Evolutionary conservation across 2,113 vertebrate species (phyloP).

Genomic region (Hiodon alosoides): DNA sequence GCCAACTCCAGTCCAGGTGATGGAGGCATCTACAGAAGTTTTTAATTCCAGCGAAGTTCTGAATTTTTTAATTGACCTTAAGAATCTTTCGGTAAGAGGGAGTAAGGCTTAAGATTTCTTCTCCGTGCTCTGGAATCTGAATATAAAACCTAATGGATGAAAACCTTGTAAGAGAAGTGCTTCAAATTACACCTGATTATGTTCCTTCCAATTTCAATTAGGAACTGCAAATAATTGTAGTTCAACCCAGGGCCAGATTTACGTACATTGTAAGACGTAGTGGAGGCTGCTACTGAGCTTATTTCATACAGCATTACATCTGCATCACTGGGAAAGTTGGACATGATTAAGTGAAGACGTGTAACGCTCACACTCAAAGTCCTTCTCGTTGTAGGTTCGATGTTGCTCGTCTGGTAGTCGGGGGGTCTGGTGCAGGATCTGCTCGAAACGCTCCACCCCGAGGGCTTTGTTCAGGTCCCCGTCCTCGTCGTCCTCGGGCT

Average conservation of each 20-base stretch:
- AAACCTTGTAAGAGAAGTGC: too few relatives aligned
- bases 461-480: conserved; percentile 73
- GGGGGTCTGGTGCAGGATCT: conserved; percentile 64
- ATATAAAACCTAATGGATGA: too few relatives aligned
- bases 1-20: too few relatives aligned
- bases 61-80: too few relatives aligned
- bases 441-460: conserved; percentile 74
- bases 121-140: too few relatives aligned
- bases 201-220: neutral
- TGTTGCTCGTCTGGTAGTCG: conserved; percentile 65
- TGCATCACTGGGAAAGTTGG: neutral
- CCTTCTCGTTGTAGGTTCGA: conserved; percentile 75
- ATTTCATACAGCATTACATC: neutral
- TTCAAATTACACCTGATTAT: too few relatives aligned
- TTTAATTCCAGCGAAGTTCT: too few relatives aligned
- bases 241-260: too few relatives aligned
- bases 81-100: too few relatives aligned
- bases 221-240: neutral
- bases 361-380: conserved; percentile 71
- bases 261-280: too few relatives aligned
- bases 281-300: neutral
- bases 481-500: conserved; percentile 56
- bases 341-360: neutral
- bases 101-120: too few relatives aligned
- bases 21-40: too few relatives aligned